Base-by-base conservation (phyloP, 2,797 vertebrate genomes). In the Rallus crepitans region DNA sequence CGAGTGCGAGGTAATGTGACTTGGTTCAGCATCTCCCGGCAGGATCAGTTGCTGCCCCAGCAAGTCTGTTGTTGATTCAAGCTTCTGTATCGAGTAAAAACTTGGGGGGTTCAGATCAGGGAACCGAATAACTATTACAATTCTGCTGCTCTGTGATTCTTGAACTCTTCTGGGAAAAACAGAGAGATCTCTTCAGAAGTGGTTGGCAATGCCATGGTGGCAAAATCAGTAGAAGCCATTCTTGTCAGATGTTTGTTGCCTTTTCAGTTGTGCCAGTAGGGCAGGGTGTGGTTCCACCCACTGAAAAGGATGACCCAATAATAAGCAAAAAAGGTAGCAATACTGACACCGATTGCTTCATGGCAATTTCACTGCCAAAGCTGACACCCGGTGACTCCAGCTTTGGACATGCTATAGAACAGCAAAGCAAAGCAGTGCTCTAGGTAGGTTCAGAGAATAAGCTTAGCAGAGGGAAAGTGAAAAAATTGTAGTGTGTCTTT, bases 371-470 rank as follows among this genome's bases (percentile, higher is more conserved):
- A 37, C 45, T 91, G 53, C 57, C 65, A 24, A 28, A 71, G 64
- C 40, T 77, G 50, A 39, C 53, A 47, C 13, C 6, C 37, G 14
- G 40, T 55, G 47, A n/a, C 37, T 70, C 57, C 47, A 66, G 40
- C 16, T 80, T 56, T 0, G 7, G 81, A 52, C 8, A 0, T 7
- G 31, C 66, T 69, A 52, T 31, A 48, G 47, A 59, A 1, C 23
- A 76, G 33, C 33, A n/a, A 33, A 68, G 45, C 0, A 0, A 23
- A 64, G 45, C 33, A 40, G 37, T 12, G 8, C 8, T 0, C 37
- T 33, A 23, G 11, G 16, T 70, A 1, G 14, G n/a, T 64, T 89
- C 66, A 45, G 48, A 50, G 48, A 56, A 30, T 31, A 2, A 1
- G 16, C 55, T 89, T 73, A 53, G 48, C 57, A 81, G 68, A 16